These are phyloP conservation scores for Rhinogobio ventralis DNA, from an alignment of 2,797 vertebrate genomes.

Conservation along the genomic window DNA sequence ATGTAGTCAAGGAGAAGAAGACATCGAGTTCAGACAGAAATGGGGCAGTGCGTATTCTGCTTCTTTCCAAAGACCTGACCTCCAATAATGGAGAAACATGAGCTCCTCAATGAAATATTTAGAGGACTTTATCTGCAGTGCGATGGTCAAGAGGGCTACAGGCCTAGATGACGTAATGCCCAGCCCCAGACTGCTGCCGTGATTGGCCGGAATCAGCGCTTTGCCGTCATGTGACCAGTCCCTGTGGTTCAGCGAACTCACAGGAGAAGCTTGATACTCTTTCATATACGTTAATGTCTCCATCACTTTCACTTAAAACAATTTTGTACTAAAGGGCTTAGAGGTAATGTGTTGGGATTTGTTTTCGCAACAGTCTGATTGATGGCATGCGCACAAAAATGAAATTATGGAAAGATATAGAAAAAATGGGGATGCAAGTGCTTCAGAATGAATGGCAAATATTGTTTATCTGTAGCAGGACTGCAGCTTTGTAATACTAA, in stretches of 20 bases:
- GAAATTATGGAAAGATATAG: background rate
- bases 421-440: background rate
- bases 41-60: slow-evolving; percentile 25
- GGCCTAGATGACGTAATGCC: slow-evolving; percentile 79
- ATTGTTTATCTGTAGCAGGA: background rate
- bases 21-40: background rate
- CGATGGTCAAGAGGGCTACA: slow-evolving; percentile 75
- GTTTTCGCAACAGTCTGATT: slow-evolving; percentile 1
- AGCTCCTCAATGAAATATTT: slow-evolving; percentile 86
- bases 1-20: background rate
- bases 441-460: background rate
- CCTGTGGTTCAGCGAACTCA: slow-evolving; percentile 68
- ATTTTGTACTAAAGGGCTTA: background rate
- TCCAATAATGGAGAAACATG: slow-evolving; percentile 78
- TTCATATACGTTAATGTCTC: slow-evolving; percentile 13
- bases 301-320: slow-evolving; percentile 30
- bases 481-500: background rate
- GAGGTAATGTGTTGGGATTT: background rate
- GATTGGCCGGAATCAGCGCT: slow-evolving; percentile 67
- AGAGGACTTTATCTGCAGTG: slow-evolving; percentile 83
- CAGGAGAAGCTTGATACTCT: slow-evolving; percentile 27
- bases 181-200: slow-evolving; percentile 54
- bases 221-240: slow-evolving; percentile 70
- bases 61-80: slow-evolving; percentile 72
- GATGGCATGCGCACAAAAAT: background rate